phyloP scores from a whole-genome alignment of 2,113 vertebrate species.

The Pituophis catenifer region DNA sequence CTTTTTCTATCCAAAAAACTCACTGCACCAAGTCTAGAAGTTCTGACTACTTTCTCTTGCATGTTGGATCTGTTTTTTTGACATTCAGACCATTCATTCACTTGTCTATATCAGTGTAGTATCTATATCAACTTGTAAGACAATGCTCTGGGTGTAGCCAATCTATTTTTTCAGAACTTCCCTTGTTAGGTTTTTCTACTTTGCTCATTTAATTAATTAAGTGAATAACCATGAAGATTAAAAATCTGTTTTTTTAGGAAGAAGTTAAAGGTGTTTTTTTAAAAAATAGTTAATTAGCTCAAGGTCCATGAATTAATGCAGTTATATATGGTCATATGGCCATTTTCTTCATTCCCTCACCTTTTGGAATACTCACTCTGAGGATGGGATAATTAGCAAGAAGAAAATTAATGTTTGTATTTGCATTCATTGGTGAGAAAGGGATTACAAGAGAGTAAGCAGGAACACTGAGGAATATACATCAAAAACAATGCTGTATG shows the following conservation, averaged over 20 bases:
- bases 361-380: background rate
- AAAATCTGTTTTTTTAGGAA: background rate
- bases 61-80: no score
- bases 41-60: background rate
- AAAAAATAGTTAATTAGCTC: background rate
- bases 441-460: background rate
- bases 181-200: background rate
- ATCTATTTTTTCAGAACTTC: background rate
- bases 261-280: background rate
- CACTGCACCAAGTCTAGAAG: background rate
- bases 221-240: background rate
- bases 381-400: background rate
- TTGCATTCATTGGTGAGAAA: background rate
- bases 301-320: background rate
- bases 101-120: background rate
- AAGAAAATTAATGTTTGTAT: background rate
- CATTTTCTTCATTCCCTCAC: background rate
- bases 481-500: background rate
- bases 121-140: background rate
- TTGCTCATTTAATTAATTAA: background rate
- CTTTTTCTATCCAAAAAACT: background rate
- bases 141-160: background rate
- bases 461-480: background rate
- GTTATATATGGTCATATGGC: background rate
- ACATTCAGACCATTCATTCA: no score